Evolutionary conservation across 2,113 vertebrate species (phyloP), one percentile per base, ranked within the genome.

Genomic region (Alligator mississippiensis): DNA sequence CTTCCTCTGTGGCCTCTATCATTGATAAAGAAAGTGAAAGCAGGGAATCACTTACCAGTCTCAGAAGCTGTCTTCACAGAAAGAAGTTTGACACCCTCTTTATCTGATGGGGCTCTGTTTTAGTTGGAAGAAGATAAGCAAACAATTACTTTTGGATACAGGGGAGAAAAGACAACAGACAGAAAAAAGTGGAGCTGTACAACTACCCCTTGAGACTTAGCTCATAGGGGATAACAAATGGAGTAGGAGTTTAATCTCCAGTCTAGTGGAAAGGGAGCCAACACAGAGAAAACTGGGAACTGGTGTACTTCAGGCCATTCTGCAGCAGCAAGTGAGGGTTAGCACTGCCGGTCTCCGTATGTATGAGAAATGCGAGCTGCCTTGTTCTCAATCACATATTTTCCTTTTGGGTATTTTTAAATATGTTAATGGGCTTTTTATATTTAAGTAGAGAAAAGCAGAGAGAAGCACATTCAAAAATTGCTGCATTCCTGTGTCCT

Each of bases 51-150:
- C 98, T 97, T 96, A 98, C 98, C 98, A 88, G 96, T 90, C 91
- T 98, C 98, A 16, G 97, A 97, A 82, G 98, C 97, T 74, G 98
- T 97, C 95, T 98, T 98, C 84, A 98, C 97, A 47, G 98, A 98
- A 94, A 98, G 97, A 88, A 98, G 97, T 92, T 98, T 98, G 89
- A 98, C 98, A 66, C 97, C 98, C 92, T 98, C 98, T 95, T 98
- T 98, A 78, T 98, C 97, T 1, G 97, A 97, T 58, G 98, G 97
- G 62, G 96, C 87, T 88, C 98, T 98, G 81, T 97, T 94, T 62
- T 90, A 90, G 28, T 59, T 75, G 87, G 93, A 89, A 91, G 76
- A 94, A 88, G 74, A 91, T 22, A 83, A 90, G n/a, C n/a, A 91
- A 28, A 66, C 11, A 76, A 25, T 64, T 68, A 47, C 47, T 47